Evolutionary conservation across 2,113 vertebrate genomes (phyloP), one percentile per base, ranked within the genome.

Genomic region (Myanophis thanlyinensis): DNA sequence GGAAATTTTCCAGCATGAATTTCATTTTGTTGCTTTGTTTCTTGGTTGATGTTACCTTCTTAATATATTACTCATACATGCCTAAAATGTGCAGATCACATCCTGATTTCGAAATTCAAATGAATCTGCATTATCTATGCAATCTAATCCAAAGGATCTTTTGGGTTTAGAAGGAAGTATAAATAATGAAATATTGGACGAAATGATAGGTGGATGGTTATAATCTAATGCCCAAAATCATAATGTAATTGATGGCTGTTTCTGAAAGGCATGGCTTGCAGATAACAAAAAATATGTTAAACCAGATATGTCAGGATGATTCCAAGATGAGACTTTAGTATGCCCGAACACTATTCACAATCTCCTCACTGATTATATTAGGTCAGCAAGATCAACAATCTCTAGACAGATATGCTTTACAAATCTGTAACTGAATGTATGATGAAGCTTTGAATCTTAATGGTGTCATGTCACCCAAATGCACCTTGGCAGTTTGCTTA

Each of bases 391-490:
- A 22, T 10, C 84, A 92, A 1, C 46, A 2, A 47, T 85, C 35
- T 90, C 85, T 94, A 30, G 93, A 49, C 88, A 2, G 67, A 59
- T 67, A 91, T 27, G 44, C 84, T 93, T 46, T 91, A 89, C 94
- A 46, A 94, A 80, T 8, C 62, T 91, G 4, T 92, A 56, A 87
- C 89, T 91, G 85, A 48, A 30, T 94, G 49, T 89, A 93, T 90
- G 27, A 48, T 89, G 87, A 89, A 23, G 10, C 30, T 54, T 25
- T 92, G 87, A 84, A 92, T 89, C 51, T 89, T 85, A 90, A 53
- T 85, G 27, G 62, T 94, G 18, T 91, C 93, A 87, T 95, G 44
- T 90, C 95, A 85, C 20, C n/a, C 67, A 93, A 94, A 93, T 93
- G 59, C 4, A 52, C 15, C 30, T 90, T 95, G 95, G 23, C 20